phyloP scores from a whole-genome alignment of 2,113 vertebrate species.

The Syrmaticus mikado region DNA sequence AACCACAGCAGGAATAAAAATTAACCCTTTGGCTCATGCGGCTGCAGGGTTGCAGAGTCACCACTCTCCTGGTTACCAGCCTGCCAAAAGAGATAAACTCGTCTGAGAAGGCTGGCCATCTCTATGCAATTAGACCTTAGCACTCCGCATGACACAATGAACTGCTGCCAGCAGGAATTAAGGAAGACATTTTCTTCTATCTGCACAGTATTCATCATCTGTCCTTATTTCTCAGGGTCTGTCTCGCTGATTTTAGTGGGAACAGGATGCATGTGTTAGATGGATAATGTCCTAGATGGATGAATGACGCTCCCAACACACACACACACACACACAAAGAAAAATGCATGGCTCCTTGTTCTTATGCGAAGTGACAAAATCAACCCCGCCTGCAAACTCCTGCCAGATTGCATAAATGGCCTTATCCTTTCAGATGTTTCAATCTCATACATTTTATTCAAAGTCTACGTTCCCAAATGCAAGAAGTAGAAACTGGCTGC shows the following conservation, averaged over 20 bases:
- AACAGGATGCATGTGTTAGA: not conserved
- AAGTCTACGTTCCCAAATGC: not conserved
- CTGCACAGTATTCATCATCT: slow-evolving; percentile 31
- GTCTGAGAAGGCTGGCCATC: slow-evolving; percentile 30
- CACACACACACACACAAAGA: not conserved
- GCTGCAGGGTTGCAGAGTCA: slow-evolving; percentile 26
- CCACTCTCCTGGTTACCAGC: not conserved
- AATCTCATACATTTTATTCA: not conserved
- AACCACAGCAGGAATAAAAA: slow-evolving; percentile 34
- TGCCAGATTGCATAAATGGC: not conserved
- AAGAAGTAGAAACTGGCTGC: not conserved
- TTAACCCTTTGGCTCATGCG: slow-evolving; percentile 62
- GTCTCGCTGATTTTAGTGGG: not conserved
- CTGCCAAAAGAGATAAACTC: slow-evolving; percentile 48
- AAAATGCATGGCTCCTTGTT: not conserved
- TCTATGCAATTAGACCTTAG: slow-evolving; percentile 53
- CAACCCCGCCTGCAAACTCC: not conserved
- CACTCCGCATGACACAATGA: slow-evolving; percentile 41
- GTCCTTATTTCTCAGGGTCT: slow-evolving; percentile 23
- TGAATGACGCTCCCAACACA: not conserved
- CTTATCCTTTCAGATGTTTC: not conserved
- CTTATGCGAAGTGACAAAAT: not conserved
- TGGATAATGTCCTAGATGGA: not conserved
- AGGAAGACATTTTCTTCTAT: slow-evolving; percentile 45
- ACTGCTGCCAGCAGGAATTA: slow-evolving; percentile 63